Base-by-base conservation (phyloP, 2,113 vertebrate species). In the Crotalus tigris region DNA sequence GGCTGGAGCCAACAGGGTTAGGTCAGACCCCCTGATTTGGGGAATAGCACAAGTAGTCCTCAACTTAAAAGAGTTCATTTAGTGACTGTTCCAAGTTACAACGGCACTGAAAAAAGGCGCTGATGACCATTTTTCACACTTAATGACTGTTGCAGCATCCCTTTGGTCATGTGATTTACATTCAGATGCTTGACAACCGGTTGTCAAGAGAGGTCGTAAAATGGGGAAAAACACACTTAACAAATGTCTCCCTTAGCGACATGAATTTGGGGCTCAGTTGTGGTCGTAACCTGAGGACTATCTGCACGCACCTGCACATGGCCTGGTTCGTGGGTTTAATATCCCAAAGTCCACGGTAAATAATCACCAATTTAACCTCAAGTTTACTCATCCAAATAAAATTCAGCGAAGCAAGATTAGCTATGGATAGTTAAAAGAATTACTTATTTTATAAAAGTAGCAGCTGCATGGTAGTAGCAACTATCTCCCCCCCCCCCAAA, bases 321-420 rank as follows among this genome's bases (percentile, higher is more conserved):
- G 54, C 19, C 15, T 5, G 33, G 61, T 39, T 51, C 33, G 33
- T 3, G 33, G 11, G n/a, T 53, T 69, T 33, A 61, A 17, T 19
- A 49, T 64, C 33, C n/a, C 91, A 92, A 92, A 92, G 86, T 92
- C 23, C 92, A 46, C 4, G 1, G 12, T 87, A 87, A 87, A 87
- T 85, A 58, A 87, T 69, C 87, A 89, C 58, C 0, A 0, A 75
- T 75, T 55, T 29, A 89, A 55, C 17, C 29, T 39, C 23, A 39
- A 55, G 55, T 89, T 61, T 57, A 57, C 8, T 92, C 87, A 55
- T 24, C 58, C 9, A 19, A 44, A 89, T 69, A 88, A 54, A 46
- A 69, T 53, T 2, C 12, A 53, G 11, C 7, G 17, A 33, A 26
- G 12, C 24, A 19, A 92, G 46, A 29, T 69, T 88, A 92, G 44